A percentile compares a stretch with the other conserved stretches of the same genome.
Conservation (phyloP, 2,113 vertebrate species). For the Glaucidium brasilianum region DNA sequence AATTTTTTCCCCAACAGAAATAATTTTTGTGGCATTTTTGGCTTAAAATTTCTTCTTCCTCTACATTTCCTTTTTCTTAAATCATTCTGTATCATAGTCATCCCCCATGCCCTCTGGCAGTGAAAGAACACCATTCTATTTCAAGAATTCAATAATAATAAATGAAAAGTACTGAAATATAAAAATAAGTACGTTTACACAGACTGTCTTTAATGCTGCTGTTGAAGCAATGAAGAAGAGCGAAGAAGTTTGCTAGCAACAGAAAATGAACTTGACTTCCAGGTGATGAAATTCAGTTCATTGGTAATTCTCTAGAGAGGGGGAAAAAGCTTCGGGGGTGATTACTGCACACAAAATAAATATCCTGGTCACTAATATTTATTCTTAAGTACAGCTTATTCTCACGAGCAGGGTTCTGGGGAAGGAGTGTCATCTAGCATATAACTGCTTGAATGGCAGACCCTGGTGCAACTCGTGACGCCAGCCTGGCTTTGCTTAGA, state of each 20-base stretch:
- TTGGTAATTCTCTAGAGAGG: not conserved
- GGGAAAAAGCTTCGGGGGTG: not conserved
- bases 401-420: not conserved
- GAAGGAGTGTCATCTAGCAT: not conserved
- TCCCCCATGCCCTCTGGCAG: not conserved
- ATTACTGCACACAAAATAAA: not conserved
- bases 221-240: not conserved
- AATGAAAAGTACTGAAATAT: not conserved
- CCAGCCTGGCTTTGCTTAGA: not conserved
- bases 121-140: not conserved
- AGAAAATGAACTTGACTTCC: slow-evolving; percentile 26
- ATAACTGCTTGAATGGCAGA: not conserved
- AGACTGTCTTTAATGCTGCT: not conserved
- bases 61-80: not conserved
- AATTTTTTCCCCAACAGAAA: not conserved
- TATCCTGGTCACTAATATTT: not conserved
- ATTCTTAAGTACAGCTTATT: not conserved
- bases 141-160: not conserved
- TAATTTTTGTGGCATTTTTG: not conserved
- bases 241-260: not conserved
- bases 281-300: slow-evolving; percentile 9
- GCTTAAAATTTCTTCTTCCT: not conserved
- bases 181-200: not conserved
- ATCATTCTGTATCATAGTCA: not conserved
- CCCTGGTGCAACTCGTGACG: not conserved